Conservation (phyloP, 2,113 vertebrate genomes). For the Carassius gibelio region DNA sequence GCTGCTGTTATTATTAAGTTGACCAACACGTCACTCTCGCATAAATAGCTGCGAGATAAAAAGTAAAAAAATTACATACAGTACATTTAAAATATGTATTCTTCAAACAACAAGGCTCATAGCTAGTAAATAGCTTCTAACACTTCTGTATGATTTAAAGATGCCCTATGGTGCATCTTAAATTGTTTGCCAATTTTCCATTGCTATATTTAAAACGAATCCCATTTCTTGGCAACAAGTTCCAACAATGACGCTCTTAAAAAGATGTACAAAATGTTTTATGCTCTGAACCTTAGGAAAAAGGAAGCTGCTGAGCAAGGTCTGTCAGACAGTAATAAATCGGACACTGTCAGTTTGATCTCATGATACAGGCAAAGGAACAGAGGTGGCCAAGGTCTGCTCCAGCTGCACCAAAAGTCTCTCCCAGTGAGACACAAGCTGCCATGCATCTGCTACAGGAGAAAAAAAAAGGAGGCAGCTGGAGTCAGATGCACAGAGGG, state of each 20-base stretch:
- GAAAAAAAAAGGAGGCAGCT: conserved; percentile 28
- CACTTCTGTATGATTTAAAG: neutral
- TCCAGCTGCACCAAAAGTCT: conserved; percentile 39
- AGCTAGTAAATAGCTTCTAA: too few relatives aligned
- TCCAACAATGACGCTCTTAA: neutral
- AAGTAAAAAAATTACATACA: neutral
- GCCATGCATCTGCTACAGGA: conserved; percentile 25
- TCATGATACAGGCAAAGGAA: neutral
- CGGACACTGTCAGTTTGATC: conserved; percentile 32
- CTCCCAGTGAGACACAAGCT: conserved; percentile 37
- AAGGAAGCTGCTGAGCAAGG: neutral
- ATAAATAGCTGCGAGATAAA: neutral
- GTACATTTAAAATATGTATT: neutral
- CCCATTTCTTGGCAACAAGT: neutral
- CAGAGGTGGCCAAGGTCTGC: conserved; percentile 19
- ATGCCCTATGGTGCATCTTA: neutral
- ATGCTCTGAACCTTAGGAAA: neutral
- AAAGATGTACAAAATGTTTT: neutral
- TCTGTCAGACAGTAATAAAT: conserved; percentile 41
- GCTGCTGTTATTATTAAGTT: neutral
- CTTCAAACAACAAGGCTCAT: neutral
- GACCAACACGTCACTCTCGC: neutral
- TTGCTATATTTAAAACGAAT: conserved; percentile 7
- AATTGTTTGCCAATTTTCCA: neutral
- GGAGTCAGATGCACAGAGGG: conserved; percentile 28